Percentiles rank a stretch among this genome's conserved stretches.
Evolutionary conservation across 2,113 vertebrate genomes (phyloP).

Genomic region (Pterocles orientalis): DNA sequence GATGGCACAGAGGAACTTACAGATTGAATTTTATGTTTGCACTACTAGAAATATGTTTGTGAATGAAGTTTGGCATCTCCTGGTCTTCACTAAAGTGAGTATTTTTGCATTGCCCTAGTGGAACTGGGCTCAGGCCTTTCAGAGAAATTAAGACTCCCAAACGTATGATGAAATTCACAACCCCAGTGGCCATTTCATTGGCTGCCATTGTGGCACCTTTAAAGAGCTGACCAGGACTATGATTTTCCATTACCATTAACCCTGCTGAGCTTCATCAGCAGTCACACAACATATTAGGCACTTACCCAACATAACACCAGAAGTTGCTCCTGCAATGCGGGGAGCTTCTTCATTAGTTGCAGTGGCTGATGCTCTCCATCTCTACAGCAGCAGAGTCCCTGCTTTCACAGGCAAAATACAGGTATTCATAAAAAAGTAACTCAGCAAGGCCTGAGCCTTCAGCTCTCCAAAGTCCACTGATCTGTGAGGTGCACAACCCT

Average conservation of each 20-base stretch:
- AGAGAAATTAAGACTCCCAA: background rate
- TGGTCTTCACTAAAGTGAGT: accelerated
- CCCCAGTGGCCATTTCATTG: background rate
- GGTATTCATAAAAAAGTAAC: no score
- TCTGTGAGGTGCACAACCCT: accelerated
- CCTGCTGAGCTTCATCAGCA: background rate
- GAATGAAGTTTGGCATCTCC: background rate
- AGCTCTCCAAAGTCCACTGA: accelerated
- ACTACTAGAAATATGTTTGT: background rate
- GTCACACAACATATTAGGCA: background rate
- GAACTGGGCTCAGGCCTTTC: background rate
- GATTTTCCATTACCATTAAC: background rate
- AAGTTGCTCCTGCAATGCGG: accelerated
- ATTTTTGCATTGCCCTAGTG: background rate
- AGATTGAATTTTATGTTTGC: background rate
- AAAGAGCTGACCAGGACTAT: background rate
- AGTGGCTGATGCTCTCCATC: accelerated
- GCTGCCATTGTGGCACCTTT: background rate
- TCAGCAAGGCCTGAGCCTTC: background rate
- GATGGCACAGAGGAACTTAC: background rate
- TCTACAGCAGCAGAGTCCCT: background rate
- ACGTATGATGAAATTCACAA: background rate
- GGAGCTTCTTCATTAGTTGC: background rate
- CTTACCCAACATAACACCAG: background rate
- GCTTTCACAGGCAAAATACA: background rate